Evolutionary conservation across 2,113 vertebrate genomes (phyloP).

Genomic region (Aphyosemion australe): DNA sequence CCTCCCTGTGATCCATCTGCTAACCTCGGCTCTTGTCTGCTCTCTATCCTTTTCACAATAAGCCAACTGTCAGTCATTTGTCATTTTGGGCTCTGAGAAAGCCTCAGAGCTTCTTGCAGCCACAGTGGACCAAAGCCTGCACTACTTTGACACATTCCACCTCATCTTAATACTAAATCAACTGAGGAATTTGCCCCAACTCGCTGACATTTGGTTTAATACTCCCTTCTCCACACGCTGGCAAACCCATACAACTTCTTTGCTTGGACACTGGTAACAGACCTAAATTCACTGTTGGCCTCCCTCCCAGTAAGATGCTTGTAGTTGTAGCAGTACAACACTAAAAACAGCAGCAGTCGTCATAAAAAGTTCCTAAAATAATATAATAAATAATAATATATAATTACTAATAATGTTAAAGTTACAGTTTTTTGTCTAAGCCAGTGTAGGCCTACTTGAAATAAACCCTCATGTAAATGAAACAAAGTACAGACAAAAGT

Average conservation of each 20-base stretch:
- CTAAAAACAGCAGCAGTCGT: too few relatives aligned
- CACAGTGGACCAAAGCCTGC: conserved; percentile 52
- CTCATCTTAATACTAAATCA: conserved; percentile 82
- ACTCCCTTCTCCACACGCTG: conserved; percentile 14
- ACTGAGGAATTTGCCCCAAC: conserved; percentile 74
- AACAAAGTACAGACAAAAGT: too few relatives aligned
- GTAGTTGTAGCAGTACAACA: too few relatives aligned
- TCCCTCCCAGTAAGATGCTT: background rate
- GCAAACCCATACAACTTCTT: conserved; percentile 26
- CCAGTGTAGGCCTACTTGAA: too few relatives aligned
- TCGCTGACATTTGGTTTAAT: conserved; percentile 47
- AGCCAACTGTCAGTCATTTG: conserved; percentile 65
- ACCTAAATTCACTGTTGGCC: conserved; percentile 6
- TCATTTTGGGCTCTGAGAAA: conserved; percentile 54
- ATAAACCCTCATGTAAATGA: too few relatives aligned
- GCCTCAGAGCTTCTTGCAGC: conserved; percentile 47
- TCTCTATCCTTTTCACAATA: conserved; percentile 53
- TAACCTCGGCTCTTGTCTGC: conserved; percentile 1
- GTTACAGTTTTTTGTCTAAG: too few relatives aligned
- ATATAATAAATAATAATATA: too few relatives aligned
- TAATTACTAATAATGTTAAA: too few relatives aligned
- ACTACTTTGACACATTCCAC: conserved; percentile 78
- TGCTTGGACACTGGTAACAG: conserved; percentile 21
- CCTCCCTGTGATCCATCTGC: conserved; percentile 10
- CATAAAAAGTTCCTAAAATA: too few relatives aligned